Evolutionary conservation across 2,888 invertebrate genomes (phyloP), one percentile per base, ranked within the genome.

Genomic region (Epirrita christyi): DNA sequence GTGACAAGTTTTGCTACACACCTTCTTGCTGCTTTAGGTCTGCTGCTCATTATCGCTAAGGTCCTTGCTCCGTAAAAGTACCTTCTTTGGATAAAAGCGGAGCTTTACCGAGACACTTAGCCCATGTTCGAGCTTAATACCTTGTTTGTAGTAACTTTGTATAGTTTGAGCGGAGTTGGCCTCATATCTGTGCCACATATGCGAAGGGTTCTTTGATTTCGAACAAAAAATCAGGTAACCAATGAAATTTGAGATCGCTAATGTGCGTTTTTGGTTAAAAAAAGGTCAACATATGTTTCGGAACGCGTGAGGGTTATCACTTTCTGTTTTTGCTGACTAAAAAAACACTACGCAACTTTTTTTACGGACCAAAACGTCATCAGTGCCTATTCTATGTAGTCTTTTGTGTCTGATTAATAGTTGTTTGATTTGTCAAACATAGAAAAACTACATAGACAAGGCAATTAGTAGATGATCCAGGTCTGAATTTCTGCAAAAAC

Each of bases 141-240:
- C 21, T 21, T 21, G 21, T 21, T 21, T 21, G 21, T 21, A 21
- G 21, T 21, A 21, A 21, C 2, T 3, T 21, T 21, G 21, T 21
- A 4, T 21, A 21, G 21, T 21, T 21, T 21, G 21, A 2, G 21
- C 21, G 2, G 21, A 2, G 21, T 21, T 4, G 2, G 21, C 4
- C 21, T 4, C 21, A 21, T 2, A 21, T 32, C 1, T 32, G 32
- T 32, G 8, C 56, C 67, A 69, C 78, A 80, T 70, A 74, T 80
- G 79, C 57, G 59, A 59, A 63, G 69, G 72, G 60, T 68, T 48
- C 52, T 44, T 47, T 55, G 43, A 43, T 45, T 47, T 46, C 11
- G 36, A 40, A 70, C 73, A 82, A 85, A 83, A 85, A 82, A 78
- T 71, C 85, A 82, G 84, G 84, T 83, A 83, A 49, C 57, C 44